Evolutionary conservation across 2,888 invertebrate species (phyloP).

Genomic region (Hecatera dysodea): DNA sequence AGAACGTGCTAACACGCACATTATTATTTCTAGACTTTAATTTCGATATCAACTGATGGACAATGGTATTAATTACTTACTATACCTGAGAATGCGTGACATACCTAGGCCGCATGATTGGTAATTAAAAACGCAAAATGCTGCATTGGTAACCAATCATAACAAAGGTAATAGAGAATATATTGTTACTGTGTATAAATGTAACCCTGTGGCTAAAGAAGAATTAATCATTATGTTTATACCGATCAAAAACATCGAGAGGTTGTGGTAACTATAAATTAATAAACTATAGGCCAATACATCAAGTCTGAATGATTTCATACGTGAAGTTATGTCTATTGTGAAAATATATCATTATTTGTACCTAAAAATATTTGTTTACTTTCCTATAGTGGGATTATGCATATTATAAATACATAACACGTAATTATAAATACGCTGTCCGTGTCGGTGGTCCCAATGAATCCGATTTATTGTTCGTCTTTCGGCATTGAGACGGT

Average conservation of each 20-base stretch:
- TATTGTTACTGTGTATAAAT: conserved; percentile 29
- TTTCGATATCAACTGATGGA: conserved; percentile 47
- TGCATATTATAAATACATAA: conserved; percentile 50
- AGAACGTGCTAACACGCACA: conserved; percentile 65
- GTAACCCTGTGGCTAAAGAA: conserved; percentile 28
- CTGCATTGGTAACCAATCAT: conserved; percentile 24
- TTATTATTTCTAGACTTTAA: conserved; percentile 59
- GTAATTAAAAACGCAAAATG: conserved; percentile 15
- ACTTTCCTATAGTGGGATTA: conserved; percentile 59
- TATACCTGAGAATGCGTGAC: conserved; percentile 33
- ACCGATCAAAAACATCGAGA: conserved; percentile 44
- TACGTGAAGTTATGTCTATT: conserved; percentile 61
- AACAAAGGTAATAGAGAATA: conserved; percentile 11
- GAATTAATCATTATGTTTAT: conserved; percentile 15
- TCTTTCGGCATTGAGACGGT: conserved; percentile 68
- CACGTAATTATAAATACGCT: conserved; percentile 59
- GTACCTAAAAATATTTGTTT: conserved; percentile 74
- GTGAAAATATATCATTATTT: conserved; percentile 74
- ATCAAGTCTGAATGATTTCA: conserved; percentile 42
- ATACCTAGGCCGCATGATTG: conserved; percentile 54
- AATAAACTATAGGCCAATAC: conserved; percentile 66
- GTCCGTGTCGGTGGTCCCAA: conserved; percentile 67
- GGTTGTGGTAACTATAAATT: conserved; percentile 49
- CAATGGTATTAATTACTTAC: conserved; percentile 24
- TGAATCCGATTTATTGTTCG: conserved; percentile 58